Conservation (phyloP, 2,113 vertebrate genomes). For the Coracopsis vasa region DNA sequence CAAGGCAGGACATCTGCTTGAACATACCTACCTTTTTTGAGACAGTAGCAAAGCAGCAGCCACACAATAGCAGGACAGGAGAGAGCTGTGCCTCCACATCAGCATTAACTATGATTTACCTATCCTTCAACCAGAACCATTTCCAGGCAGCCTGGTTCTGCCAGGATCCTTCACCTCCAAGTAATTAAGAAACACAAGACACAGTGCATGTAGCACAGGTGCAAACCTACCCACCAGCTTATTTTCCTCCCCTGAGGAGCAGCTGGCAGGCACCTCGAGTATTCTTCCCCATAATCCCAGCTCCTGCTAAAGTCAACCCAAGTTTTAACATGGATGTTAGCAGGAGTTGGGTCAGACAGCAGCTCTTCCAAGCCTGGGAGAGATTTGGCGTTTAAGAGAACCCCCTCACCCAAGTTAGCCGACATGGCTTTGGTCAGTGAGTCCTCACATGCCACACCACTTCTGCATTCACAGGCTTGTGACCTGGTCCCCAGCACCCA, state of each 20-base stretch:
- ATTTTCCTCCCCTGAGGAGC: background rate
- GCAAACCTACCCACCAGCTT: background rate
- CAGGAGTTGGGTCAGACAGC: background rate
- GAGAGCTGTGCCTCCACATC: background rate
- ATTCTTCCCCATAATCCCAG: background rate
- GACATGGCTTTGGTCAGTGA: rapidly evolving
- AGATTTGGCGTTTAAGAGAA: rapidly evolving
- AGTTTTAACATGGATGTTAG: rapidly evolving
- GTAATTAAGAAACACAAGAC: background rate
- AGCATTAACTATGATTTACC: background rate
- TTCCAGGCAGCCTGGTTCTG: background rate
- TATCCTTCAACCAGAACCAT: background rate
- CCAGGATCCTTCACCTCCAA: background rate
- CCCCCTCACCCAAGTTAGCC: rapidly evolving
- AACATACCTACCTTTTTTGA: background rate
- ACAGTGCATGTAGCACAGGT: rapidly evolving
- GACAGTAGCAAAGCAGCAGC: background rate
- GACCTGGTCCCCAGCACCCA: rapidly evolving
- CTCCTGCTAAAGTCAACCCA: background rate
- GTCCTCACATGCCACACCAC: rapidly evolving
- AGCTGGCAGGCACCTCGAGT: background rate
- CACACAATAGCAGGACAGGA: background rate
- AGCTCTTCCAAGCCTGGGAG: background rate
- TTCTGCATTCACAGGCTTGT: background rate
- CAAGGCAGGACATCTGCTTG: background rate